phyloP scores from a whole-genome alignment of 2,888 invertebrate species.

The Achlya flavicornis region DNA sequence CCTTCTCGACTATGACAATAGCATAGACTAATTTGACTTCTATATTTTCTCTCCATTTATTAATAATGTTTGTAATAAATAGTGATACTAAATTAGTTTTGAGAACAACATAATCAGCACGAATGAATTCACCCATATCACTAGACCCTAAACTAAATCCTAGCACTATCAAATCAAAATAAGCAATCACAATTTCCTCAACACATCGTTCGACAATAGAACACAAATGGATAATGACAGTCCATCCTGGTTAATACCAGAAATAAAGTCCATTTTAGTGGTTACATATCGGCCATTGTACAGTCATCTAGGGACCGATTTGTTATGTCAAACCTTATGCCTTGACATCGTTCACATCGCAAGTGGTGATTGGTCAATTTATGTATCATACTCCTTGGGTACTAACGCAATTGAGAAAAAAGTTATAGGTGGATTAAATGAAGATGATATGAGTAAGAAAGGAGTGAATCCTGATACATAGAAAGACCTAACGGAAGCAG shows the following conservation, averaged over 20 bases:
- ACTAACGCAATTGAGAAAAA: no score
- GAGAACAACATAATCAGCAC: no score
- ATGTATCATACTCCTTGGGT: background rate
- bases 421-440: no score
- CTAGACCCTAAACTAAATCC: background rate
- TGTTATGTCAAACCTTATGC: constrained; percentile 10
- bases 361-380: background rate
- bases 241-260: background rate
- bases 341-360: background rate
- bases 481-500: no score
- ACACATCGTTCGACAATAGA: background rate
- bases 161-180: background rate
- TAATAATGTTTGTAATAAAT: no score
- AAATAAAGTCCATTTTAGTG: background rate
- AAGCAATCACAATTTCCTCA: background rate
- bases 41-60: no score
- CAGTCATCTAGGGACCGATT: background rate
- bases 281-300: background rate
- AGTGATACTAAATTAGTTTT: no score
- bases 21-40: no score
- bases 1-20: no score
- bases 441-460: no score
- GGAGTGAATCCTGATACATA: no score
- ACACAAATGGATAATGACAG: constrained; percentile 1
- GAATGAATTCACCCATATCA: no score